Evolutionary conservation across 1,140 invertebrate genomes (phyloP).

Genomic region (Steinernema khuongi): DNA sequence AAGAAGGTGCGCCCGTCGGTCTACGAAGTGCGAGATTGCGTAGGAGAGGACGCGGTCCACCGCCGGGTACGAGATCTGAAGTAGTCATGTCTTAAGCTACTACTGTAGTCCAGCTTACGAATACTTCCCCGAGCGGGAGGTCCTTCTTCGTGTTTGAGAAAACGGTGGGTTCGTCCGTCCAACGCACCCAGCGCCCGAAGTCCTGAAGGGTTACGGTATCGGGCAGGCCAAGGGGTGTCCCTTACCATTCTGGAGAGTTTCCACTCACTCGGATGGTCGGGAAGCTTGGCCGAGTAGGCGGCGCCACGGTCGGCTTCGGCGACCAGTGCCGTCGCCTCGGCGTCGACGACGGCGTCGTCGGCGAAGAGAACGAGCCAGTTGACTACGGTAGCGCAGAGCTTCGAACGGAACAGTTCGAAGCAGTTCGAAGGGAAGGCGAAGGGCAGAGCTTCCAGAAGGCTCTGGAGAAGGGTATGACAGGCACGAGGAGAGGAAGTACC

Average conservation of each 20-base stretch:
- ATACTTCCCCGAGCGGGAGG: not conserved
- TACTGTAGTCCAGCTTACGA: not conserved
- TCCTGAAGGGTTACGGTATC: not conserved
- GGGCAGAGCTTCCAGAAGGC: not conserved
- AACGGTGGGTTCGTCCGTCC: not conserved
- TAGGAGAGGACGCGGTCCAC: not conserved
- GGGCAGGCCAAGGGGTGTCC: not conserved
- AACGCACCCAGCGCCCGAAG: not conserved
- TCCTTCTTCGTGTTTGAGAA: not conserved
- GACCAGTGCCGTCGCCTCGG: not conserved
- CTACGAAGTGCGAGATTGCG: not conserved
- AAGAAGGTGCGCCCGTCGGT: not conserved
- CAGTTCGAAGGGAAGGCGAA: not conserved
- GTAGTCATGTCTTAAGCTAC: not conserved
- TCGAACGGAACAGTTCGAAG: conserved; percentile 2
- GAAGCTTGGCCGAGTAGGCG: not conserved
- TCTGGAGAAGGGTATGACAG: not conserved
- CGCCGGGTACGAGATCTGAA: not conserved
- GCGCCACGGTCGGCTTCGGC: not conserved
- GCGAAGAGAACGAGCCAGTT: not conserved
- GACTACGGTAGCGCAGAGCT: not conserved
- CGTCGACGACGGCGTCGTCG: not conserved
- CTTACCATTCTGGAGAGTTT: conserved; percentile 10
- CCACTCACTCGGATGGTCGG: not conserved
- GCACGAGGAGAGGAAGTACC: not conserved